Conservation (phyloP, 1,140 invertebrate species). For the Littorina saxatilis region DNA sequence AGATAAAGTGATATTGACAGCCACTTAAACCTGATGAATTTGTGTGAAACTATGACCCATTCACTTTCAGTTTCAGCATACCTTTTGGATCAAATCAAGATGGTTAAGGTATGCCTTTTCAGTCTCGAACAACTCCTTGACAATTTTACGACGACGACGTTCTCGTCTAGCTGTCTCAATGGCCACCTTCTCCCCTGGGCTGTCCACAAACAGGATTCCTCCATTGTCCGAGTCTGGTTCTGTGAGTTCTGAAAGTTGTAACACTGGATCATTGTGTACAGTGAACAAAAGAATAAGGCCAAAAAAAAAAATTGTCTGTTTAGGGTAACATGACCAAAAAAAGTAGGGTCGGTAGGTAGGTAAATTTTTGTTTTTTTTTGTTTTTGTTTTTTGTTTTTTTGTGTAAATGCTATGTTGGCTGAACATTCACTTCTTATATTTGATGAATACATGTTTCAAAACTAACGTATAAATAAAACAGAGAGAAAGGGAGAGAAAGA, state of each 20-base stretch:
- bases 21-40: too few species aligned
- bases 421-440: too few species aligned
- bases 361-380: too few species aligned
- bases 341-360: too few species aligned
- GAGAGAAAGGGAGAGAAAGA: too few species aligned
- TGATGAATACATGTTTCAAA: too few species aligned
- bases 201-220: constrained; percentile 41
- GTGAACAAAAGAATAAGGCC: not conserved
- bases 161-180: constrained; percentile 56
- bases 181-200: constrained; percentile 41
- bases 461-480: too few species aligned
- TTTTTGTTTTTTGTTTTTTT: too few species aligned
- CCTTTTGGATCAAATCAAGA: constrained; percentile 82
- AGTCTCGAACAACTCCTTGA: constrained; percentile 83
- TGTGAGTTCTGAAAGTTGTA: constrained; percentile 25
- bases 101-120: constrained; percentile 84
- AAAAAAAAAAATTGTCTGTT: not conserved
- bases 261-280: not conserved
- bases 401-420: too few species aligned
- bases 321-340: too few species aligned
- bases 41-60: not conserved
- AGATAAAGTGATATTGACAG: too few species aligned
- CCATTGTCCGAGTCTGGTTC: constrained; percentile 25
- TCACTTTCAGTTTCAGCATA: constrained; percentile 60
- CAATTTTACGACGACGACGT: constrained; percentile 62